Evolutionary conservation across 2,113 vertebrate species (phyloP).

Genomic region (Neofelis nebulosa): DNA sequence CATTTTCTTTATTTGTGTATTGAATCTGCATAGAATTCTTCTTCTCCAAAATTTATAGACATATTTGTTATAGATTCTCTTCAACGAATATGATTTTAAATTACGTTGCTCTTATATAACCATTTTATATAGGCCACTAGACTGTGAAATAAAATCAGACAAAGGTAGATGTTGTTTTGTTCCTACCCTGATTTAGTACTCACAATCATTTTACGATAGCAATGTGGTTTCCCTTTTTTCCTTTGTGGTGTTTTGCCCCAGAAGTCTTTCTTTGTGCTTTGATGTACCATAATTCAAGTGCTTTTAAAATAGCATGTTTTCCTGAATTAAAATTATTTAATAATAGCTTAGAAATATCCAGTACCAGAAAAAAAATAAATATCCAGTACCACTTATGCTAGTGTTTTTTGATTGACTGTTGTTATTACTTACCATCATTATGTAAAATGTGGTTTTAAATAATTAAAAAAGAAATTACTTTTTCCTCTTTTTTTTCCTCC

Average conservation of each 20-base stretch:
- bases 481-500: background rate
- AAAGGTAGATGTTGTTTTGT: background rate
- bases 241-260: background rate
- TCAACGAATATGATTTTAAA: conserved; percentile 16
- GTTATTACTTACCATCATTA: background rate
- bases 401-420: background rate
- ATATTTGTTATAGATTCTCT: conserved; percentile 12
- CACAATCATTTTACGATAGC: background rate
- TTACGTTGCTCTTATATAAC: background rate
- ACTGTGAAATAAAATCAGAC: conserved; percentile 30
- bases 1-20: conserved; percentile 36
- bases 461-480: background rate
- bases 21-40: background rate
- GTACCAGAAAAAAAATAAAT: background rate
- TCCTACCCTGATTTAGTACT: background rate
- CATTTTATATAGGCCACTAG: conserved; percentile 31
- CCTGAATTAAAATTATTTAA: background rate
- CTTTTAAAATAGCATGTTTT: background rate
- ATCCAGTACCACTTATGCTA: background rate
- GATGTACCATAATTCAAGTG: background rate
- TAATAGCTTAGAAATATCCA: background rate
- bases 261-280: background rate
- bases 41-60: background rate
- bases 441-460: conserved; percentile 28
- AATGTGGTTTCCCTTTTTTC: background rate